Conservation (phyloP, 1,140 invertebrate species). For the Andricus grossulariae region DNA sequence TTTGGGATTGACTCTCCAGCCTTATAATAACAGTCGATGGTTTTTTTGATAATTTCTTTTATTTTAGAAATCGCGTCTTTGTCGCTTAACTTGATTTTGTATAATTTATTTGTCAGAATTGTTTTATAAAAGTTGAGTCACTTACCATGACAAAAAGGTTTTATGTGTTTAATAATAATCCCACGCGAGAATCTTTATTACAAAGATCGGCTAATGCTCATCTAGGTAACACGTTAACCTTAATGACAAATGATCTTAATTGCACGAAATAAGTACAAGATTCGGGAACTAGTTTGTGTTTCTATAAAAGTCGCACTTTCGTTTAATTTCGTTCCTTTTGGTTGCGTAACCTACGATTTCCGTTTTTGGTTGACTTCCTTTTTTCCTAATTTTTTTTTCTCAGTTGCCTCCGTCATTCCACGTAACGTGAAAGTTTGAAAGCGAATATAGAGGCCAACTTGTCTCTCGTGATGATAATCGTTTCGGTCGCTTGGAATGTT, state of each 20-base stretch:
- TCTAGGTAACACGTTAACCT: background rate
- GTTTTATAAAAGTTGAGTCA: no score
- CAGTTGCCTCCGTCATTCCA: conserved; percentile 6
- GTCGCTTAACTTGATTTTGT: no score
- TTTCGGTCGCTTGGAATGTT: conserved; percentile 22
- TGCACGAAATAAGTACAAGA: background rate
- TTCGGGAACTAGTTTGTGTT: background rate
- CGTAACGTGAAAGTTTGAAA: conserved; percentile 17
- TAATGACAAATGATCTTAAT: background rate
- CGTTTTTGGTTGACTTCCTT: conserved; percentile 13
- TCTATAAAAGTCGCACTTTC: background rate
- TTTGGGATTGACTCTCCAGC: no score
- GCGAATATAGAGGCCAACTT: conserved; percentile 25
- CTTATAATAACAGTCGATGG: no score
- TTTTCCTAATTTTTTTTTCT: conserved; percentile 6
- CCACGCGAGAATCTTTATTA: background rate
- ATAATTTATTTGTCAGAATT: no score
- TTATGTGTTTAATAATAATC: no score
- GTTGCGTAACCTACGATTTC: conserved; percentile 7
- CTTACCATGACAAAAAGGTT: no score
- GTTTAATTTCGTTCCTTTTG: background rate
- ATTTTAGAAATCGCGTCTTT: no score
- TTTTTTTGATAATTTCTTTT: no score
- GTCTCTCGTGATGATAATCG: conserved; percentile 27
- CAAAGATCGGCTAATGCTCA: background rate